phyloP scores from a whole-genome alignment of 2,888 invertebrate genomes.

The Meliscaeva auricollis region DNA sequence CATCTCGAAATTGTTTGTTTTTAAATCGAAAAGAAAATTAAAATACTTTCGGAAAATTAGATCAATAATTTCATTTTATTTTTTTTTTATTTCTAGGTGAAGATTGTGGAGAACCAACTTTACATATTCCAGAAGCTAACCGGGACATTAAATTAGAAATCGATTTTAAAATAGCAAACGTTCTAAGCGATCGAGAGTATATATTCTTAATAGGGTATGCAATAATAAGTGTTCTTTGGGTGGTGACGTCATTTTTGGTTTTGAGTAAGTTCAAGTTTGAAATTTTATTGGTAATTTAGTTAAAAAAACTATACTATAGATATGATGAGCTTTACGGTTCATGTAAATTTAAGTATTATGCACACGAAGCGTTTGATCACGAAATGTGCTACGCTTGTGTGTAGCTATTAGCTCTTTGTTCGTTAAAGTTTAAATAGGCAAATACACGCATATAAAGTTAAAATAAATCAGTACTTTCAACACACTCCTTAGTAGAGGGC shows the following conservation, averaged over 20 bases:
- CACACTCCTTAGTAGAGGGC: too few relatives aligned
- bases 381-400: too few relatives aligned
- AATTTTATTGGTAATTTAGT: too few relatives aligned
- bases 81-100: conserved; percentile 76
- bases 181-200: conserved; percentile 79
- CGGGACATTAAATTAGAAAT: conserved; percentile 51
- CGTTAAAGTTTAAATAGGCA: too few relatives aligned
- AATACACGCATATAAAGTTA: too few relatives aligned
- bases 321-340: too few relatives aligned
- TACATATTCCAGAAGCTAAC: not conserved
- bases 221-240: conserved; percentile 80
- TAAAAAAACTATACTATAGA: too few relatives aligned
- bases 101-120: conserved; percentile 77
- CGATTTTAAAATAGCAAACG: conserved; percentile 78
- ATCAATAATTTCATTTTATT: not conserved
- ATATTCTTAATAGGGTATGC: conserved; percentile 80
- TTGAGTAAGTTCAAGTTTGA: conserved; percentile 81
- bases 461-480: too few relatives aligned
- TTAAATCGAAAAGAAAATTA: not conserved
- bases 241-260: conserved; percentile 80
- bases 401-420: too few relatives aligned
- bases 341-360: too few relatives aligned
- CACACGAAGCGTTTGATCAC: too few relatives aligned
- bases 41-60: too few relatives aligned
- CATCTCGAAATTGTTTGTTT: not conserved